Conservation (phyloP, 2,888 invertebrate genomes). For the Drosophila testacea region DNA sequence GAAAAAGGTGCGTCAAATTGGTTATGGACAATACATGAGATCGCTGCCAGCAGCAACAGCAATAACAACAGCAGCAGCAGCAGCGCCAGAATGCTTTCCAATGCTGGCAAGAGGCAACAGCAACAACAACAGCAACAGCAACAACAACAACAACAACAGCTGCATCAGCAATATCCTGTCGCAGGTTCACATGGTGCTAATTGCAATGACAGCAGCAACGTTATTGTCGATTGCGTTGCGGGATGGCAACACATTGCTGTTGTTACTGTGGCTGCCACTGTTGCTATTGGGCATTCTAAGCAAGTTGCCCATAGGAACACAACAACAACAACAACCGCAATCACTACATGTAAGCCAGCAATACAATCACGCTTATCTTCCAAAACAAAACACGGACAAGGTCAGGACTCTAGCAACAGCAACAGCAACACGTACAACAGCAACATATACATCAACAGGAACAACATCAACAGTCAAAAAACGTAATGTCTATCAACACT, state of each 20-base stretch:
- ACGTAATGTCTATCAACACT: slow-evolving; percentile 65
- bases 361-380: slow-evolving; percentile 82
- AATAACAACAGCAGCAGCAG: slow-evolving; percentile 27
- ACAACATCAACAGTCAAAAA: slow-evolving; percentile 54
- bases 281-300: slow-evolving; percentile 51
- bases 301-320: slow-evolving; percentile 34
- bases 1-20: slow-evolving; percentile 60
- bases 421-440: slow-evolving; percentile 39
- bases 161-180: slow-evolving; percentile 70
- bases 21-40: slow-evolving; percentile 71
- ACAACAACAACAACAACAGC: slow-evolving; percentile 16
- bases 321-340: slow-evolving; percentile 22
- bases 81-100: slow-evolving; percentile 43
- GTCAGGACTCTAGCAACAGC: slow-evolving; percentile 36
- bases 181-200: slow-evolving; percentile 56
- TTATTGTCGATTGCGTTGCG: slow-evolving; percentile 43
- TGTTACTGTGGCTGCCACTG: slow-evolving; percentile 60
- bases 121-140: slow-evolving; percentile 7
- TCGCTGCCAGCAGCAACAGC: slow-evolving; percentile 45
- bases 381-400: slow-evolving; percentile 68
- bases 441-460: slow-evolving; percentile 43
- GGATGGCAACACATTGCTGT: slow-evolving; percentile 49
- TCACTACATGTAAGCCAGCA: slow-evolving; percentile 52
- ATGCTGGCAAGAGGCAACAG: slow-evolving; percentile 32
- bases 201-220: slow-evolving; percentile 42